A percentile compares a stretch with the other conserved stretches of the same genome.
phyloP scores from a whole-genome alignment of 2,888 invertebrate species.

The Theretra japonica region DNA sequence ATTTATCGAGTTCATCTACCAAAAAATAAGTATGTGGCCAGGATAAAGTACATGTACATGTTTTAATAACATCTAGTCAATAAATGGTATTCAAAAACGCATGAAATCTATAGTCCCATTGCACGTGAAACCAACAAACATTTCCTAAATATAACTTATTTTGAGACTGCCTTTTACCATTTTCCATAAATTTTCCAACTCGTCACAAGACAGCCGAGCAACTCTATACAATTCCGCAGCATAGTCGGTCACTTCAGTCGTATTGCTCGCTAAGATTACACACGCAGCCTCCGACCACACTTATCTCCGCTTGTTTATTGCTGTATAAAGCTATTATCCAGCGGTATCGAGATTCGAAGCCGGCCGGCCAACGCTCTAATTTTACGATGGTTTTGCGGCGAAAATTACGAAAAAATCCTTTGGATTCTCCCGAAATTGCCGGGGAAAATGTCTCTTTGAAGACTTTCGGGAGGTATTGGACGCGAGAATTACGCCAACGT shows the following conservation, averaged over 20 bases:
- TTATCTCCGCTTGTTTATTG: slow-evolving; percentile 59
- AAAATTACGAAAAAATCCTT: slow-evolving; percentile 23
- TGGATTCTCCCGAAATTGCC: slow-evolving; percentile 12
- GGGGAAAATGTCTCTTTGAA: slow-evolving; percentile 12
- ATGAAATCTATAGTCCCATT: too few species aligned
- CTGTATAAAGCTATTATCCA: slow-evolving; percentile 64
- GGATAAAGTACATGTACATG: too few species aligned
- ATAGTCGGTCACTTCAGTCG: slow-evolving; percentile 22
- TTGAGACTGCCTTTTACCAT: too few species aligned
- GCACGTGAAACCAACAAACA: background rate
- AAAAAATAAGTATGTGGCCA: too few species aligned
- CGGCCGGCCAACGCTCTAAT: slow-evolving; percentile 33
- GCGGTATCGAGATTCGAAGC: slow-evolving; percentile 46
- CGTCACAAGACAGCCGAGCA: background rate
- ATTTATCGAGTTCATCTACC: too few species aligned
- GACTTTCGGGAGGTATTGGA: background rate
- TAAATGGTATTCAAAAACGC: too few species aligned
- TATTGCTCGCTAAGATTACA: slow-evolving; percentile 27
- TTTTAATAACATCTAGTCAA: too few species aligned
- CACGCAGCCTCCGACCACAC: slow-evolving; percentile 40
- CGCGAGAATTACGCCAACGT: background rate
- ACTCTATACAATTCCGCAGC: slow-evolving; percentile 24
- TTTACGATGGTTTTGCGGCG: slow-evolving; percentile 36
- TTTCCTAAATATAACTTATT: too few species aligned
- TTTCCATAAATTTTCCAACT: too few species aligned